Evolutionary conservation across 92 coral and sea anemone genomes (phyloP).

Genomic region (Phymanthus crucifer): DNA sequence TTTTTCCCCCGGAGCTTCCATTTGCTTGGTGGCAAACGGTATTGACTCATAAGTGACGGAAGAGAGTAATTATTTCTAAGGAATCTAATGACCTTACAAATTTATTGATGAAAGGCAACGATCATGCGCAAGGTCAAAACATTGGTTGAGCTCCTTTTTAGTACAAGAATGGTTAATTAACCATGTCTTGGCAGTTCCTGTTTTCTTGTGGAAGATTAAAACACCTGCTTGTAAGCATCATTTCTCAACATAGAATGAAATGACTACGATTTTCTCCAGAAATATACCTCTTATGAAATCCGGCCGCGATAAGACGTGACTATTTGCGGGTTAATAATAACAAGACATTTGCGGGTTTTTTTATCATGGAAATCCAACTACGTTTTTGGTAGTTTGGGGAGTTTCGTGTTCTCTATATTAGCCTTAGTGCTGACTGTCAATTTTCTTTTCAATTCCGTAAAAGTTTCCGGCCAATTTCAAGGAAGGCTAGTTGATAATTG

Average conservation of each 20-base stretch:
- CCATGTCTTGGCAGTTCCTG: slow-evolving; percentile 5
- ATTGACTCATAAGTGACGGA: background rate
- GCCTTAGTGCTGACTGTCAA: background rate
- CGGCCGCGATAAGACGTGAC: background rate
- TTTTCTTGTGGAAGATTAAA: slow-evolving; percentile 11
- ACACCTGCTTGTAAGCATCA: slow-evolving; percentile 9
- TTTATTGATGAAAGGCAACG: background rate
- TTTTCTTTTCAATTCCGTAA: slow-evolving; percentile 7
- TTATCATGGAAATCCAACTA: background rate
- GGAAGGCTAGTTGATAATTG: background rate
- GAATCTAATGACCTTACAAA: slow-evolving; percentile 12
- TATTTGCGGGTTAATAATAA: background rate
- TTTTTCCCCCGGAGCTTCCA: background rate
- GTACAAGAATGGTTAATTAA: slow-evolving; percentile 19
- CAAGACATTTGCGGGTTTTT: background rate
- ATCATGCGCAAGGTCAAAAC: background rate
- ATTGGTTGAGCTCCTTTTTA: background rate
- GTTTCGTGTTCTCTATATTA: background rate
- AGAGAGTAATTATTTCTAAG: background rate
- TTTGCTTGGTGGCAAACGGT: slow-evolving; percentile 1
- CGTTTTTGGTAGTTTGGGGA: background rate
- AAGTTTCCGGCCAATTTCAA: slow-evolving; percentile 1
- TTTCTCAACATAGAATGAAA: background rate
- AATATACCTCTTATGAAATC: background rate
- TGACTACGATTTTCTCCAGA: background rate